Evolutionary conservation across 2,113 vertebrate species (phyloP).

Genomic region (Eudyptes chrysolophus): DNA sequence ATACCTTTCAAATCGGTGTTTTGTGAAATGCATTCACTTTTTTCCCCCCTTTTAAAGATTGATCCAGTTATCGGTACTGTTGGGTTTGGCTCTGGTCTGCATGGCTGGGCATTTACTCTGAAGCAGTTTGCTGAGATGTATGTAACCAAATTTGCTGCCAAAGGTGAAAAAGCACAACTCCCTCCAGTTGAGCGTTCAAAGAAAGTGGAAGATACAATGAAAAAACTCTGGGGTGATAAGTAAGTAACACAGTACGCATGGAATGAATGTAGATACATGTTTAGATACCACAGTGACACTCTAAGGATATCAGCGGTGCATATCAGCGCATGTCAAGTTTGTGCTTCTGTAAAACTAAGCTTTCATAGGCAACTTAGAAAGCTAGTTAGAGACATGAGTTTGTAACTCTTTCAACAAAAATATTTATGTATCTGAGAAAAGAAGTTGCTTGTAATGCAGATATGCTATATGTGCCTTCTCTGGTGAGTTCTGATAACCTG

Average conservation of each 20-base stretch:
- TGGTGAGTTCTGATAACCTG: not conserved
- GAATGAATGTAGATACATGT: not conserved
- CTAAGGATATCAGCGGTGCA: not conserved
- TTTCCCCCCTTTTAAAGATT: not conserved
- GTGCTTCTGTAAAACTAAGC: not conserved
- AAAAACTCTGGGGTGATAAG: slow-evolving; percentile 54
- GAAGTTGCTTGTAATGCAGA: not conserved
- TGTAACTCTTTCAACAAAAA: not conserved
- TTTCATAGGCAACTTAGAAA: not conserved
- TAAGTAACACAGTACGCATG: not conserved
- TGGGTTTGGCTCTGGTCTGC: slow-evolving; percentile 62
- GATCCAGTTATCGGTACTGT: slow-evolving; percentile 52
- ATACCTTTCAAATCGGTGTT: not conserved
- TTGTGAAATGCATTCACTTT: not conserved
- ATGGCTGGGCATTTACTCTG: slow-evolving; percentile 67
- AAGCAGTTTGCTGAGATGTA: slow-evolving; percentile 72
- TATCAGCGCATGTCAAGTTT: not conserved
- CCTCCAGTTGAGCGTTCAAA: not conserved
- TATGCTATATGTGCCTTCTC: not conserved
- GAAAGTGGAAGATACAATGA: slow-evolving; percentile 47
- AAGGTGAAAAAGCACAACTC: slow-evolving; percentile 56
- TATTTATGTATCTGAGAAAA: not conserved
- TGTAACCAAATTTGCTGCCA: slow-evolving; percentile 59
- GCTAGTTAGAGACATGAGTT: not conserved
- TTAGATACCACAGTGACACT: not conserved